phyloP scores from a whole-genome alignment of 1,140 invertebrate species.

The Euwallacea fornicatus region DNA sequence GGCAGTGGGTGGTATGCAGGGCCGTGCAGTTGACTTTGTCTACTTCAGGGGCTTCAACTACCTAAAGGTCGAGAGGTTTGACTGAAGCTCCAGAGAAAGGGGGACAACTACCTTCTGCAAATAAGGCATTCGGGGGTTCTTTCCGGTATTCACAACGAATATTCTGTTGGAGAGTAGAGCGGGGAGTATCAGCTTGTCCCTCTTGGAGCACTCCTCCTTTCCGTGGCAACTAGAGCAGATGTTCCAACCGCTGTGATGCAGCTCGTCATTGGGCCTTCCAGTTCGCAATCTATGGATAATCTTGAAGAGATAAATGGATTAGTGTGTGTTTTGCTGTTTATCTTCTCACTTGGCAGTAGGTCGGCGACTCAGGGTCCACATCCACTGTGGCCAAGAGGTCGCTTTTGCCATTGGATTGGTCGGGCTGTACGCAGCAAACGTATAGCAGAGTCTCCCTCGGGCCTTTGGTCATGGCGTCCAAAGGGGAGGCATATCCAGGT shows the following conservation, averaged over 20 bases:
- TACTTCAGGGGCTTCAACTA: constrained; percentile 74
- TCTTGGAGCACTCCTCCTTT: constrained; percentile 56
- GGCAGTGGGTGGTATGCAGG: constrained; percentile 93
- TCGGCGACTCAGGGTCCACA: constrained; percentile 82
- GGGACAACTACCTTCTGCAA: constrained; percentile 55
- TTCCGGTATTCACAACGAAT: constrained; percentile 81
- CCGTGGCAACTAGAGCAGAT: constrained; percentile 85
- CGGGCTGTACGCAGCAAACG: constrained; percentile 80
- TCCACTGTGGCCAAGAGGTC: constrained; percentile 92
- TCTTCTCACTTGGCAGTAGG: constrained; percentile 78
- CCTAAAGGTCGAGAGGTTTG: constrained; percentile 51
- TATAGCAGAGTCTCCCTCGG: constrained; percentile 85
- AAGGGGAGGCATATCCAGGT: constrained; percentile 75
- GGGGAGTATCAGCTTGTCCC: constrained; percentile 83
- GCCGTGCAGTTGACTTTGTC: constrained; percentile 73
- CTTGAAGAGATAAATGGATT: constrained; percentile 58
- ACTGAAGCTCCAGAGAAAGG: no score
- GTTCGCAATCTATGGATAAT: constrained; percentile 84
- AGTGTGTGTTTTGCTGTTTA: neutral
- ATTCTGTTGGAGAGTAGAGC: constrained; percentile 80
- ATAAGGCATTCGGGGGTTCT: constrained; percentile 64
- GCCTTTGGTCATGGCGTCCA: constrained; percentile 79
- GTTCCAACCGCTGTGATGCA: constrained; percentile 97
- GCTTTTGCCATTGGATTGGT: constrained; percentile 63
- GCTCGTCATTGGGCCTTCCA: constrained; percentile 79